Conservation (phyloP, 2,888 invertebrate genomes). For the Mythimna albipuncta region DNA sequence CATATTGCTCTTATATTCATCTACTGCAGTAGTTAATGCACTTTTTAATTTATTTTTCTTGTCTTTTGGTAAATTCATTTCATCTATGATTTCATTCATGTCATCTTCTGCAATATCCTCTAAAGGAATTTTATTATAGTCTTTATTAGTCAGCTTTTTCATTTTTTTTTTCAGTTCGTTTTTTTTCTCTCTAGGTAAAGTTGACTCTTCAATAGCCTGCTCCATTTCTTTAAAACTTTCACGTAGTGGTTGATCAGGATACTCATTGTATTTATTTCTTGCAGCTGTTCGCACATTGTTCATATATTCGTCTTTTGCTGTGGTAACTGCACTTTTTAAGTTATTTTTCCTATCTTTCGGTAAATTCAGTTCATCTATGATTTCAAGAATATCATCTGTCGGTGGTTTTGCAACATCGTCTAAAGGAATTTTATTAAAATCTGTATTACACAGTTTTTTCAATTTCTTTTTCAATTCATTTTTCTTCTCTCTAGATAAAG, state of each 20-base stretch:
- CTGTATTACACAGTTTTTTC: neutral
- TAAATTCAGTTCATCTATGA: conserved; percentile 33
- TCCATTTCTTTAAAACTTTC: neutral
- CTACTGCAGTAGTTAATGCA: conserved; percentile 14
- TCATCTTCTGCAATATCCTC: neutral
- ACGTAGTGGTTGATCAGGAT: no score
- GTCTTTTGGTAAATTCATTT: conserved; percentile 21
- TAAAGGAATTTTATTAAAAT: neutral
- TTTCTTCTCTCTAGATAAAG: no score
- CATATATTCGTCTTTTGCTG: conserved; percentile 14
- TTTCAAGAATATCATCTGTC: neutral
- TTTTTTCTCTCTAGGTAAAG: conserved; percentile 9
- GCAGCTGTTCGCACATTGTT: neutral
- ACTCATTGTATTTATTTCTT: no score
- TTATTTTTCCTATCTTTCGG: conserved; percentile 7
- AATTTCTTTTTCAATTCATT: neutral
- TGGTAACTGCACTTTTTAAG: conserved; percentile 12
- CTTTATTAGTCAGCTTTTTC: neutral
- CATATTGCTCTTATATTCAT: conserved; percentile 9
- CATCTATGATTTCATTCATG: conserved; percentile 22
- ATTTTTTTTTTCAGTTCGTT: neutral
- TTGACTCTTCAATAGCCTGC: neutral
- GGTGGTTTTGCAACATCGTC: conserved; percentile 3
- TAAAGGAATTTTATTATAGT: neutral
- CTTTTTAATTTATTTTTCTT: conserved; percentile 17